These are phyloP conservation scores for Ophonus ardosiacus DNA, from an alignment of 2,888 invertebrate species.

Conservation along the genomic window DNA sequence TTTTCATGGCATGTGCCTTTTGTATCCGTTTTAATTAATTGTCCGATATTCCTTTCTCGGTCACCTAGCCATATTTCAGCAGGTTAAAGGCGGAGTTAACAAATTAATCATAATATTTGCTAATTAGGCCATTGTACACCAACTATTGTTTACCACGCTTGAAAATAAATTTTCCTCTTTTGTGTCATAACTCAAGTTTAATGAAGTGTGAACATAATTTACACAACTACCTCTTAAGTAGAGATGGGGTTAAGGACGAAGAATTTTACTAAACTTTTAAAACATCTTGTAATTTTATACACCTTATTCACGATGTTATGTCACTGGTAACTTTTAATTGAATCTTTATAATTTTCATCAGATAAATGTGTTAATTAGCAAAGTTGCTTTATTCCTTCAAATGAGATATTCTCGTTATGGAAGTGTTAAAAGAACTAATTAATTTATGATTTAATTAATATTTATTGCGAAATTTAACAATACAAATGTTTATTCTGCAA, in stretches of 20 bases:
- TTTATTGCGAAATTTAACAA: conserved; percentile 31
- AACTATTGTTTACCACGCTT: background rate
- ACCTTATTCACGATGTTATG: background rate
- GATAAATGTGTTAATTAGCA: conserved; percentile 37
- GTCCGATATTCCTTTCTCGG: background rate
- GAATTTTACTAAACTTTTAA: background rate
- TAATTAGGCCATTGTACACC: conserved; percentile 26
- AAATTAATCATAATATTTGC: conserved; percentile 26
- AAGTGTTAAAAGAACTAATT: conserved; percentile 9
- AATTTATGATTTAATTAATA: conserved; percentile 31
- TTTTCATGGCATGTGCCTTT: background rate
- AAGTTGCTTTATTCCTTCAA: conserved; percentile 44
- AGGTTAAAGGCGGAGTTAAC: conserved; percentile 18
- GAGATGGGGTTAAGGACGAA: background rate
- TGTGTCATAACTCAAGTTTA: conserved; percentile 7
- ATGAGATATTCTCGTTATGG: background rate
- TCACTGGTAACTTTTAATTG: conserved; percentile 44
- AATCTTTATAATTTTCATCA: conserved; percentile 22
- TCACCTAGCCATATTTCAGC: conserved; percentile 11
- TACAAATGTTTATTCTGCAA: background rate
- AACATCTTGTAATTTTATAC: conserved; percentile 2
- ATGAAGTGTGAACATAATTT: conserved; percentile 47
- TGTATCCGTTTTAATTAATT: background rate
- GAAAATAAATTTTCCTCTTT: background rate
- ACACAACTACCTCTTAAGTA: background rate